phyloP scores from a whole-genome alignment of 2,113 vertebrate genomes.

The Balaenoptera acutorostrata region DNA sequence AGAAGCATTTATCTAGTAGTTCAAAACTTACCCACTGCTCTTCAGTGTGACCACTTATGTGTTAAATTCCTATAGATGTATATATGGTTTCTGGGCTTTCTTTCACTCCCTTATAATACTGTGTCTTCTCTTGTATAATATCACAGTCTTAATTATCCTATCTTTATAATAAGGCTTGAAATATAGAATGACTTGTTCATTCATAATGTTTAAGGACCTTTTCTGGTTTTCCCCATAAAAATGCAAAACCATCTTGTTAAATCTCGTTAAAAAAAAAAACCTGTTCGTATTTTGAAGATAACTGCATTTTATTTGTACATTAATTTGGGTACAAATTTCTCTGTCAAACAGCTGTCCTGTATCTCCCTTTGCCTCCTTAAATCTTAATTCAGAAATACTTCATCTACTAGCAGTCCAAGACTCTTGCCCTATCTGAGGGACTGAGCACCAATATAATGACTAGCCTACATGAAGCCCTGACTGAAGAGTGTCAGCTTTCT shows the following conservation, averaged over 20 bases:
- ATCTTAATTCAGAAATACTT: not conserved
- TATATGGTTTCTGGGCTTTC: not conserved
- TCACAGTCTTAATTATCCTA: not conserved
- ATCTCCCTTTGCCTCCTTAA: not conserved
- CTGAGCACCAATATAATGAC: not conserved
- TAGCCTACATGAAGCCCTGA: not conserved
- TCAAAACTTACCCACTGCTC: not conserved
- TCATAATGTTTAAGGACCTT: not conserved
- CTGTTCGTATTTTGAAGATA: not conserved
- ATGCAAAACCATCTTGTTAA: not conserved
- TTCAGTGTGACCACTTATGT: not conserved
- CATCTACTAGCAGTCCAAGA: not conserved
- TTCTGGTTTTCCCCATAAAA: not conserved
- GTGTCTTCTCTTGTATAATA: not conserved
- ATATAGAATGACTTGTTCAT: not conserved
- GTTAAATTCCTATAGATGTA: not conserved
- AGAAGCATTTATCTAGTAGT: not conserved
- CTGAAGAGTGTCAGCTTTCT: not conserved
- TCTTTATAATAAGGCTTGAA: not conserved
- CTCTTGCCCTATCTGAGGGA: not conserved
- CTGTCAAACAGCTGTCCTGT: not conserved
- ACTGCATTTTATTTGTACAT: not conserved
- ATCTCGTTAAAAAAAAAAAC: not conserved
- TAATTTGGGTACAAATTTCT: not conserved
- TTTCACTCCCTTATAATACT: not conserved